phyloP scores from a whole-genome alignment of 2,888 invertebrate genomes.

The Acanthoscelides obtectus region DNA sequence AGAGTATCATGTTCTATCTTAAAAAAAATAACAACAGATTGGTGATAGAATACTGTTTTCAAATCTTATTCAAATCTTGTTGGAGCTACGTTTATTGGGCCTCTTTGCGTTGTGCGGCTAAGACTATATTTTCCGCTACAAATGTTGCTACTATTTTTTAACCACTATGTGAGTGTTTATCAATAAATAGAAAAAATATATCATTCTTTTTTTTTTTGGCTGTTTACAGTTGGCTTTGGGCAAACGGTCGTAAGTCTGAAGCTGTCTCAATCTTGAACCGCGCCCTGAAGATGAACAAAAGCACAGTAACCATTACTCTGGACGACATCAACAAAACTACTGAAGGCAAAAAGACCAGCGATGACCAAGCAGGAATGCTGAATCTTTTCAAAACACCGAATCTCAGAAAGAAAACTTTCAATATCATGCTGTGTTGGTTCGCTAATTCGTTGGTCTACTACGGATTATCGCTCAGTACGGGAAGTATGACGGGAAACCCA shows the following conservation, averaged over 20 bases:
- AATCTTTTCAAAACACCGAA: conserved; percentile 81
- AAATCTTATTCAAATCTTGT: no score
- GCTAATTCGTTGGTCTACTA: conserved; percentile 86
- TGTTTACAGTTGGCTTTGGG: conserved; percentile 71
- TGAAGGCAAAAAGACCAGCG: conserved; percentile 43
- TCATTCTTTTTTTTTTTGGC: not conserved
- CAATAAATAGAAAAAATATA: no score
- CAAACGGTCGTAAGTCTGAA: conserved; percentile 69
- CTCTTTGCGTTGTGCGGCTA: no score
- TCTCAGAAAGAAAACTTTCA: conserved; percentile 71
- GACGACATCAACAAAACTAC: conserved; percentile 62
- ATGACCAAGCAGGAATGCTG: conserved; percentile 54
- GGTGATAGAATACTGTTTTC: no score
- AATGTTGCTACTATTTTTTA: no score
- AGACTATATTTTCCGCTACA: no score
- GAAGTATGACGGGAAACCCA: conserved; percentile 77
- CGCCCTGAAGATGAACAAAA: conserved; percentile 70
- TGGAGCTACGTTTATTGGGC: no score
- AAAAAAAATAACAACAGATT: no score
- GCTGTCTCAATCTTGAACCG: conserved; percentile 70
- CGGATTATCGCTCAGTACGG: conserved; percentile 75
- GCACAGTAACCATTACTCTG: conserved; percentile 54
- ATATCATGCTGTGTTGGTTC: conserved; percentile 81
- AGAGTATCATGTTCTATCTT: no score
- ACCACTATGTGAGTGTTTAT: no score